Conservation (phyloP, 2,888 invertebrate genomes). For the Lasioglossum oenotherae region DNA sequence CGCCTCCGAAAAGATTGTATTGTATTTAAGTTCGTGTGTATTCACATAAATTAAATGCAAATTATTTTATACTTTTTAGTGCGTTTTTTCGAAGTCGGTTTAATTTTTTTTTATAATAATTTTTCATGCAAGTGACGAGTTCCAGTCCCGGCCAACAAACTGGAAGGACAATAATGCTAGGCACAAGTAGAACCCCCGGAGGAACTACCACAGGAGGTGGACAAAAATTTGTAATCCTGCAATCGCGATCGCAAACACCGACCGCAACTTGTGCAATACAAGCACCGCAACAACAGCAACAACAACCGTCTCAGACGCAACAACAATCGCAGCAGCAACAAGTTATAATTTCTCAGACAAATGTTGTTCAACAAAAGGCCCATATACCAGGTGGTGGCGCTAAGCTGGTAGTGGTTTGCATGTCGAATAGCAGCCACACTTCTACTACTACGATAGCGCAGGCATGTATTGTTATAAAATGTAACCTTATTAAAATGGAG, state of each 20-base stretch:
- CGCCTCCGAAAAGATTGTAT: too few relatives aligned
- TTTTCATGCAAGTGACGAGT: slow-evolving; percentile 74
- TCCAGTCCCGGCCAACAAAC: slow-evolving; percentile 75
- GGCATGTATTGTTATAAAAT: slow-evolving; percentile 63
- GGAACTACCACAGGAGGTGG: slow-evolving; percentile 71
- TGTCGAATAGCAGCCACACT: slow-evolving; percentile 81
- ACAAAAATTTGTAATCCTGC: slow-evolving; percentile 81
- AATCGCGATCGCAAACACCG: slow-evolving; percentile 81
- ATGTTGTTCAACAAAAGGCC: slow-evolving; percentile 73
- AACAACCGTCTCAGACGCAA: slow-evolving; percentile 64
- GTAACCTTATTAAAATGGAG: not conserved
- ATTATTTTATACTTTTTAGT: too few relatives aligned
- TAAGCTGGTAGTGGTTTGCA: slow-evolving; percentile 86
- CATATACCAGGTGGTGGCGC: slow-evolving; percentile 82
- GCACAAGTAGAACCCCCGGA: slow-evolving; percentile 81
- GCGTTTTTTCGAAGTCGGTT: too few relatives aligned
- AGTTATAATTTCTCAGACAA: slow-evolving; percentile 74
- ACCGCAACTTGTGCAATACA: slow-evolving; percentile 71
- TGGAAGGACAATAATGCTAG: slow-evolving; percentile 86
- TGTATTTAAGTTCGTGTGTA: too few relatives aligned
- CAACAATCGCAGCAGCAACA: slow-evolving; percentile 65
- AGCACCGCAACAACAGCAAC: slow-evolving; percentile 63
- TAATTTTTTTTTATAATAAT: not conserved
- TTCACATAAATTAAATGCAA: too few relatives aligned
- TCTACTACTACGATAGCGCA: slow-evolving; percentile 79